Evolutionary conservation across 1,140 invertebrate species (phyloP).

Genomic region (Hypsibius dujardini): DNA sequence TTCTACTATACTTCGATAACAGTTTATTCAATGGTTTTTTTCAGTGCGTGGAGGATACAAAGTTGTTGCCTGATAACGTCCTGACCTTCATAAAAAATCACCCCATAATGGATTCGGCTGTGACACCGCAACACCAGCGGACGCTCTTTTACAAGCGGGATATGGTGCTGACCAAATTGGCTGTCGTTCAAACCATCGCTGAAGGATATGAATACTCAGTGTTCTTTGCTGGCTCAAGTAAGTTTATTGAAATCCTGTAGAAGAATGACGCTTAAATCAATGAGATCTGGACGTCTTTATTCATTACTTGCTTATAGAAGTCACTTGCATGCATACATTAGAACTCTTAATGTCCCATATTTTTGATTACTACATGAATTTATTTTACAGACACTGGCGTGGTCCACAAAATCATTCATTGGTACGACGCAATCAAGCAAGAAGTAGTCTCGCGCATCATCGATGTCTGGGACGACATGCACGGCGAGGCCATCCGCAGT

Average conservation of each 20-base stretch:
- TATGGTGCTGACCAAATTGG: slow-evolving; percentile 62
- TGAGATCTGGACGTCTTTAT: too few species aligned
- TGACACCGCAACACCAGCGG: slow-evolving; percentile 63
- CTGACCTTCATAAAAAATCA: slow-evolving; percentile 91
- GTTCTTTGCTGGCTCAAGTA: slow-evolving; percentile 66
- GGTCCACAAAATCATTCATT: slow-evolving; percentile 74
- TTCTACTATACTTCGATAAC: too few species aligned
- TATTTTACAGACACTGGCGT: slow-evolving; percentile 52
- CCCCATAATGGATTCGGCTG: slow-evolving; percentile 80
- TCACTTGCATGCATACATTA: too few species aligned
- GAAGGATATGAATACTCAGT: slow-evolving; percentile 59
- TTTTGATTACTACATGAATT: slow-evolving; percentile 17
- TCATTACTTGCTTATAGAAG: too few species aligned
- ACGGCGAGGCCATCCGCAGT: slow-evolving; percentile 52
- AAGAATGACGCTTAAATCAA: too few species aligned
- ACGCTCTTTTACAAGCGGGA: slow-evolving; percentile 74
- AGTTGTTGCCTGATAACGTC: slow-evolving; percentile 60
- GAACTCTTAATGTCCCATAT: neutral
- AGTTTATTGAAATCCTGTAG: slow-evolving; percentile 28
- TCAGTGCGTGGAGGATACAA: slow-evolving; percentile 71
- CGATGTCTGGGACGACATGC: slow-evolving; percentile 68
- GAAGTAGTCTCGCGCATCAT: slow-evolving; percentile 46
- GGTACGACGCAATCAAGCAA: slow-evolving; percentile 41
- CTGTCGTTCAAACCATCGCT: slow-evolving; percentile 62
- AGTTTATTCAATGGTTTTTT: neutral